Conservation (phyloP, 2,888 invertebrate species). For the Stictocephala bisonia region DNA sequence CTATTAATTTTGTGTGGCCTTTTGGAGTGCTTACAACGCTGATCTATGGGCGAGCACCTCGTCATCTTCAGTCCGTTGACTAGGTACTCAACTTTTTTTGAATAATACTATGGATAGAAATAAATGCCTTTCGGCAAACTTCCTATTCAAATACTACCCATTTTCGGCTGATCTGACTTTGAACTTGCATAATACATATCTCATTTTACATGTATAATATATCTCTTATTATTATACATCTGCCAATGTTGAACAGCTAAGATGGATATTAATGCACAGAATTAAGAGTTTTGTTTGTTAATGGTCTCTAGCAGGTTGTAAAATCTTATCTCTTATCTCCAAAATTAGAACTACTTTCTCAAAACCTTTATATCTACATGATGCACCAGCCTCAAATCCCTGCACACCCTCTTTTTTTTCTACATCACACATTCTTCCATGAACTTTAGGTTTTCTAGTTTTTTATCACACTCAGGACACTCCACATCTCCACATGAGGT, state of each 20-base stretch:
- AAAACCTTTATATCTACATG: conserved; percentile 23
- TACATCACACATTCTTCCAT: conserved; percentile 17
- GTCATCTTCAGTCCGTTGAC: conserved; percentile 29
- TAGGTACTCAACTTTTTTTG: conserved; percentile 3
- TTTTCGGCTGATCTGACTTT: neutral
- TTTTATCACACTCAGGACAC: no score
- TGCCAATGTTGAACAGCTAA: conserved; percentile 10
- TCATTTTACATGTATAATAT: neutral
- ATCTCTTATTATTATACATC: neutral
- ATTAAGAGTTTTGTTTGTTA: conserved; percentile 30
- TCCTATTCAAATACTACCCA: conserved; percentile 1
- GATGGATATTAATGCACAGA: conserved; percentile 29
- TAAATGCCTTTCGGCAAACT: conserved; percentile 39
- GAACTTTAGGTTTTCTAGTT: conserved; percentile 7
- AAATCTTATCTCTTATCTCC: conserved; percentile 33
- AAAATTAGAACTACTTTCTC: neutral
- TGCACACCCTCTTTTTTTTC: neutral
- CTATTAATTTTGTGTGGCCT: neutral
- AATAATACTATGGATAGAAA: conserved; percentile 13
- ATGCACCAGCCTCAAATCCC: conserved; percentile 7
- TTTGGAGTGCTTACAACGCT: conserved; percentile 15
- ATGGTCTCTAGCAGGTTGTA: conserved; percentile 19
- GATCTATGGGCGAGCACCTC: conserved; percentile 26
- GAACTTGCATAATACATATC: conserved; percentile 30
- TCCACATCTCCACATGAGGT: no score